Base-by-base conservation (phyloP, 2,888 invertebrate species). In the Quadroppia sp. region DNA sequence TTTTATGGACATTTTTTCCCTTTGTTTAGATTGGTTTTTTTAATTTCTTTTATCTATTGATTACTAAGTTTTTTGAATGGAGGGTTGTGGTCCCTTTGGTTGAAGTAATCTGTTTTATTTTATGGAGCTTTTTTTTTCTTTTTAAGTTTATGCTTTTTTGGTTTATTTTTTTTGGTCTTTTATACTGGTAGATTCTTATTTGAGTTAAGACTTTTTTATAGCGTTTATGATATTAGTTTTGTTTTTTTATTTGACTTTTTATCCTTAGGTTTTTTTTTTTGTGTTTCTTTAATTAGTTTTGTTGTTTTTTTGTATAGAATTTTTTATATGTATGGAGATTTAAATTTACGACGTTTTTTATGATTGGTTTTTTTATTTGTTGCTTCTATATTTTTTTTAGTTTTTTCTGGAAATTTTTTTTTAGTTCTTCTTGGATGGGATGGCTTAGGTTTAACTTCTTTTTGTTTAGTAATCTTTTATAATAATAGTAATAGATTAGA, bases 311-410 rank as follows among this genome's bases (percentile, higher is more conserved):
- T 71, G n/a, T 71, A 48, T 64, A 71, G 71, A 17, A 64, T 17
- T 11, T 71, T 71, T 71, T 71, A 71, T 28, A 71, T 71, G n/a
- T 23, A 25, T 1, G 71, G 30, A 1, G 3, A 1, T 64, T 2
- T 53, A 1, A 20, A 28, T 1, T 1, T 17, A 4, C 28, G 30
- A 28, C 61, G 61, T 13, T 71, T 71, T 53, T 61, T 3, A 61
- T 64, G 17, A 2, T n/a, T 64, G 25, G 23, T 71, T 25, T 71
- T 71, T 30, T 9, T 78, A 89, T 88, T 87, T 84, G 40, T 73
- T 2, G 9, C 72, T 36, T 73, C 73, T 50, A 73, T 73, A 42
- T 28, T 72, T 25, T 25, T 73, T 36, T 69, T 73, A 17, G 42
- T 73, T 32, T 67, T 73, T 69, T 67, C 64, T 23, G 64, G 64